phyloP scores from a whole-genome alignment of 2,797 vertebrate genomes.

The Scolopax bukidnonensis region DNA sequence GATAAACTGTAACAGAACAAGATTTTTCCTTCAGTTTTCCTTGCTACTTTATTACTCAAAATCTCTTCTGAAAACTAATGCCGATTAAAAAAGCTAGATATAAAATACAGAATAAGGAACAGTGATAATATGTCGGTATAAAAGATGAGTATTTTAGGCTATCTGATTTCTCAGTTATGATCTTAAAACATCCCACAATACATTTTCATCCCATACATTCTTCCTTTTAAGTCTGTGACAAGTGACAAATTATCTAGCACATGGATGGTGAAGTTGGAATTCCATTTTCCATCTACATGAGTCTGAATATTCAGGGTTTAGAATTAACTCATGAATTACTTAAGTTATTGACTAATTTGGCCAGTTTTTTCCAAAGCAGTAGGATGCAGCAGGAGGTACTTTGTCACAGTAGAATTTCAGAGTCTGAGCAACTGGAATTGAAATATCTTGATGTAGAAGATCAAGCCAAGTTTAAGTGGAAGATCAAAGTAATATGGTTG shows the following conservation, averaged over 20 bases:
- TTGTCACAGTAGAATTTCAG: background rate
- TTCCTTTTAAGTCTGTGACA: background rate
- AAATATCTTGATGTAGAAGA: background rate
- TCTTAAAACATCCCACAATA: background rate
- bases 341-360: background rate
- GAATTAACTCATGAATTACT: background rate
- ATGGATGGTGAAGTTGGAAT: background rate
- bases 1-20: background rate
- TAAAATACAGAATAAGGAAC: background rate
- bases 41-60: background rate
- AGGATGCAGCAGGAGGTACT: background rate
- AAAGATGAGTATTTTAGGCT: background rate
- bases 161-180: background rate
- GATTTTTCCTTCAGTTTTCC: background rate
- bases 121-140: rapidly evolving
- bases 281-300: background rate
- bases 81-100: background rate
- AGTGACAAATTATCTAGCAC: background rate
- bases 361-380: background rate
- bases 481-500: background rate
- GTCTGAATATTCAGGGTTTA: background rate
- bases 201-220: background rate
- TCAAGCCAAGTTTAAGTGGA: background rate
- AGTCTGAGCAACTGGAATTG: background rate
- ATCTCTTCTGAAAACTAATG: background rate